phyloP scores from a whole-genome alignment of 1,140 invertebrate species.

The Aphaenogaster ashmeadi region DNA sequence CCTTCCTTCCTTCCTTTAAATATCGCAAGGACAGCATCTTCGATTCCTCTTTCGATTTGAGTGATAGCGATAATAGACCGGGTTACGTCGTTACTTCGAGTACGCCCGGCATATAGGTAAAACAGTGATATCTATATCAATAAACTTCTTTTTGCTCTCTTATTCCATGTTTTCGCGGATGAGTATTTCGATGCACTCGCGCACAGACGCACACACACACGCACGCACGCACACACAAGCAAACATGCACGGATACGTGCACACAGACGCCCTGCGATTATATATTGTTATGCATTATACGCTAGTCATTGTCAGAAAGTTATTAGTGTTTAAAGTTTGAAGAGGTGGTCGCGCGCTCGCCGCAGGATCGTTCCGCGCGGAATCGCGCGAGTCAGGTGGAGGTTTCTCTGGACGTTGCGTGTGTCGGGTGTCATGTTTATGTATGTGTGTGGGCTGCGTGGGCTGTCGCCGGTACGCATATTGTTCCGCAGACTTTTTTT shows the following conservation, averaged over 20 bases:
- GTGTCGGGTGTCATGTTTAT: not conserved
- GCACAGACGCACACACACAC: not conserved
- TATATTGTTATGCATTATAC: slow-evolving; percentile 80
- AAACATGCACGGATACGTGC: not conserved
- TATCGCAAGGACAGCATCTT: slow-evolving; percentile 76
- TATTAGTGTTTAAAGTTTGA: slow-evolving; percentile 78
- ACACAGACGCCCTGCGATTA: slow-evolving; percentile 58
- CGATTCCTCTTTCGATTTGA: slow-evolving; percentile 53
- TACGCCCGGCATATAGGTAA: slow-evolving; percentile 69
- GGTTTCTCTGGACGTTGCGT: slow-evolving; percentile 9
- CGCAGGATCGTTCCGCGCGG: slow-evolving; percentile 53
- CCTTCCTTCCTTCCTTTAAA: slow-evolving; percentile 69
- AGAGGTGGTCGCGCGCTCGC: slow-evolving; percentile 69
- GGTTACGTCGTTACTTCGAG: slow-evolving; percentile 74
- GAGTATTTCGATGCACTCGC: slow-evolving; percentile 58
- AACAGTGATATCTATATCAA: slow-evolving; percentile 75
- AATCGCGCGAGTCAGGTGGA: slow-evolving; percentile 34
- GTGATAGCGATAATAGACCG: slow-evolving; percentile 69
- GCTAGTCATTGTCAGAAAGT: slow-evolving; percentile 84
- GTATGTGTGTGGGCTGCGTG: not conserved
- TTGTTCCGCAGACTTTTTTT: slow-evolving; percentile 8
- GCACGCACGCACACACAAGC: not conserved
- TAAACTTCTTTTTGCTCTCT: slow-evolving; percentile 66
- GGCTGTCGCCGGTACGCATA: not conserved
- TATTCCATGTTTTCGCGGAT: slow-evolving; percentile 3